Evolutionary conservation across 2,888 invertebrate genomes (phyloP).

Genomic region (Apodemia zela): DNA sequence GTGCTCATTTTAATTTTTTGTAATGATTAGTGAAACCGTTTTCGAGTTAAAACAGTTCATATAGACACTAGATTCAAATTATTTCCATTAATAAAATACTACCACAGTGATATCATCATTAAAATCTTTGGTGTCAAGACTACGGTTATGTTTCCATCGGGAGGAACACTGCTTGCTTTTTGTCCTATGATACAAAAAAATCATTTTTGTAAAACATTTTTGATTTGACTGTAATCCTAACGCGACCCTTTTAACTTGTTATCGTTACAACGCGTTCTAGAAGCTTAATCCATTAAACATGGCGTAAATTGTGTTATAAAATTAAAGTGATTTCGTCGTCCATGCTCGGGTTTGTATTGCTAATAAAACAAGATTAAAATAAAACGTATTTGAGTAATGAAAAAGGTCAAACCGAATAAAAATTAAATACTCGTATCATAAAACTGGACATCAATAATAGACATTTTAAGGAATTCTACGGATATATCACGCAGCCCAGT

Average conservation of each 20-base stretch:
- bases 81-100: too few species aligned
- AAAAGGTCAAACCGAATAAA: background rate
- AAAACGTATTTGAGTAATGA: background rate
- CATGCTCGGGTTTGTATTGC: background rate
- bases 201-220: background rate
- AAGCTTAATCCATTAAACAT: conserved; percentile 4
- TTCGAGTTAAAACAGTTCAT: too few species aligned
- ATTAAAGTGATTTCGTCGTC: background rate
- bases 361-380: background rate
- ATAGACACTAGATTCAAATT: too few species aligned
- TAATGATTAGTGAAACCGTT: too few species aligned
- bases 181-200: background rate
- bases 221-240: background rate
- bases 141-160: too few species aligned
- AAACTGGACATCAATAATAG: too few species aligned
- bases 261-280: conserved; percentile 2
- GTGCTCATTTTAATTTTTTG: too few species aligned
- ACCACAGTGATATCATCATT: too few species aligned
- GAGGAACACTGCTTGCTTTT: too few species aligned
- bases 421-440: background rate
- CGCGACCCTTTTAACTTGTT: conserved; percentile 3
- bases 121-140: too few species aligned
- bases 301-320: conserved; percentile 6
- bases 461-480: too few species aligned
- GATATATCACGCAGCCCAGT: too few species aligned